Conservation (phyloP, 2,113 vertebrate species). For the Anoura caudifer region DNA sequence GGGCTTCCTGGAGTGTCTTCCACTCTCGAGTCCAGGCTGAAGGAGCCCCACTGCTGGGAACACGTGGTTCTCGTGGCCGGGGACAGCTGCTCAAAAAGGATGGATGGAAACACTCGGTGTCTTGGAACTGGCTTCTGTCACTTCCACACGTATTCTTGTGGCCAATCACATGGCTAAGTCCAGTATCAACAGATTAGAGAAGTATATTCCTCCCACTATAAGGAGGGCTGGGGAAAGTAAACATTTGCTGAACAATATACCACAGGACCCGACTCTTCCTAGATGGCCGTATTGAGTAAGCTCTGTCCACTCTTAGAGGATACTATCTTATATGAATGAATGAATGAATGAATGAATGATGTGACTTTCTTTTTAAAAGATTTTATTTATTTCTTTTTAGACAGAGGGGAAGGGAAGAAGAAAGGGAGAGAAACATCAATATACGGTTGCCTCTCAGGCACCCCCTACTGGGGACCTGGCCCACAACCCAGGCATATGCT, state of each 20-base stretch:
- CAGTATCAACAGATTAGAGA: conserved; percentile 46
- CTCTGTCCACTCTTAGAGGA: background rate
- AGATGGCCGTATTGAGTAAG: background rate
- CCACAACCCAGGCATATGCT: no score
- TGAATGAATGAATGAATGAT: background rate
- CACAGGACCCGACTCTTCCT: background rate
- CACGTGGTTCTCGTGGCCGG: background rate
- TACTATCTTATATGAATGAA: background rate
- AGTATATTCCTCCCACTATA: background rate
- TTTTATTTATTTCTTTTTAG: no score
- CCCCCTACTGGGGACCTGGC: no score
- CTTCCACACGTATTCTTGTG: conserved; percentile 3
- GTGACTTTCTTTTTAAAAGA: background rate
- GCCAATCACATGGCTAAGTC: conserved; percentile 25
- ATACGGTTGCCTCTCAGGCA: no score
- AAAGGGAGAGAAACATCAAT: no score
- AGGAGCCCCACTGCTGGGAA: background rate
- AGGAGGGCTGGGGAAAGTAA: conserved; percentile 14
- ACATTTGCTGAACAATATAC: conserved; percentile 50
- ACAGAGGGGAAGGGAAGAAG: no score
- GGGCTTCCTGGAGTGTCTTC: background rate
- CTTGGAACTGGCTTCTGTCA: background rate
- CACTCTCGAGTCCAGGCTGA: background rate
- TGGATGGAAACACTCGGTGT: background rate
- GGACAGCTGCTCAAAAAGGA: conserved; percentile 8